These are phyloP conservation scores for Psylliodes chrysocephalus DNA, from an alignment of 2,888 invertebrate genomes.

Conservation along the genomic window DNA sequence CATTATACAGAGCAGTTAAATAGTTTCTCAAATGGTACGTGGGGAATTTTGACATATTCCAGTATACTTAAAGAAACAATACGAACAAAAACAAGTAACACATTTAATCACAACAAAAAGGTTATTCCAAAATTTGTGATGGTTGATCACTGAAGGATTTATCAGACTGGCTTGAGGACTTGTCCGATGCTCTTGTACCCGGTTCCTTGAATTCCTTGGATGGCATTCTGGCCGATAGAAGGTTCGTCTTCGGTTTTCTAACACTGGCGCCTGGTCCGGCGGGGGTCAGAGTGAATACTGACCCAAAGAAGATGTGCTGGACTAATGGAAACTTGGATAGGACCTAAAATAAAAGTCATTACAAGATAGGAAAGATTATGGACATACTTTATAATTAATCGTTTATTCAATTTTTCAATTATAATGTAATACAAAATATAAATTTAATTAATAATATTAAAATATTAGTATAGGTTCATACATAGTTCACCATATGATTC, in stretches of 20 bases:
- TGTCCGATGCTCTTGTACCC: not conserved
- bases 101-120: too few species aligned
- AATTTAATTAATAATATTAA: too few species aligned
- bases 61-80: too few species aligned
- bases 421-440: not conserved
- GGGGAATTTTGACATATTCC: too few species aligned
- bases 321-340: conserved; percentile 93
- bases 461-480: not conserved
- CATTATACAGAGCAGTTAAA: too few species aligned
- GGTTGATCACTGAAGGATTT: too few species aligned
- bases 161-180: too few species aligned
- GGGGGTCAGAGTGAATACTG: conserved; percentile 78
- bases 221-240: not conserved
- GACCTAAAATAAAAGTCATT: conserved; percentile 61
- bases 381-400: conserved; percentile 2
- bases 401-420: conserved; percentile 72
- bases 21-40: too few species aligned
- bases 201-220: conserved; percentile 16
- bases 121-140: too few species aligned
- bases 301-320: conserved; percentile 94
- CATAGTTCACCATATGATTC: too few species aligned
- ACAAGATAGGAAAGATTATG: not conserved
- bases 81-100: too few species aligned
- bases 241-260: conserved; percentile 34
- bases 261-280: conserved; percentile 49